Base-by-base conservation (phyloP, 2,797 vertebrate genomes). In the Sebastes baramenuke region DNA sequence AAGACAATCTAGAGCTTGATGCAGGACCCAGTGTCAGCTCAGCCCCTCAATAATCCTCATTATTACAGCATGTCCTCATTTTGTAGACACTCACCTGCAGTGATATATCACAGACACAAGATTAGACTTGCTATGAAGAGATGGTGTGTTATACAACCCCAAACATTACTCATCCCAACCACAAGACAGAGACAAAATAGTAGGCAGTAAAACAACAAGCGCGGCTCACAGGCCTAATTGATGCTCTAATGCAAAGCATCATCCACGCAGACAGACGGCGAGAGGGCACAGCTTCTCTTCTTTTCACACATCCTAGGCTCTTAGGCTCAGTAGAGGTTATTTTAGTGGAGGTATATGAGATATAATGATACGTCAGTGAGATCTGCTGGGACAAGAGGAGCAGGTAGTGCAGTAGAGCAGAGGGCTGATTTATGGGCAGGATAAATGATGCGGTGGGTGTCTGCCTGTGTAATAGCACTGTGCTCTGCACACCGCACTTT, bases 391-490 rank as follows among this genome's bases (percentile, higher is more conserved):
- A 93, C 93, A 90, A 92, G 90, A 92, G 88, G 85, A 94, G 92
- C 87, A 89, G 90, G 88, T 92, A 92, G 90, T 85, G 92, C 87
- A 88, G 87, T 87, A 81, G 92, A 95, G 93, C 89, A 90, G 87
- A 91, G 90, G 90, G 89, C 93, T 94, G 93, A 94, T 95, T 94
- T 93, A 95, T 92, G 89, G 89, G 88, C 89, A 84, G 93, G 93
- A 94, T 93, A 94, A 94, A 94, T 93, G 90, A 94, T 93, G 93
- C 91, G 92, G 89, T 94, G 91, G 92, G 91, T 93, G 93, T 94
- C 92, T 93, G 92, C 89, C 87, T 91, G 88, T 93, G 92, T 94
- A 93, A 94, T 91, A 91, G 92, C 89, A 88, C 86, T 88, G 87
- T 77, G 90, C 89, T 91, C 86, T 85, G 86, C 91, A 90, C 91